Evolutionary conservation across 2,888 invertebrate species (phyloP).

Genomic region (Plutella xylostella): DNA sequence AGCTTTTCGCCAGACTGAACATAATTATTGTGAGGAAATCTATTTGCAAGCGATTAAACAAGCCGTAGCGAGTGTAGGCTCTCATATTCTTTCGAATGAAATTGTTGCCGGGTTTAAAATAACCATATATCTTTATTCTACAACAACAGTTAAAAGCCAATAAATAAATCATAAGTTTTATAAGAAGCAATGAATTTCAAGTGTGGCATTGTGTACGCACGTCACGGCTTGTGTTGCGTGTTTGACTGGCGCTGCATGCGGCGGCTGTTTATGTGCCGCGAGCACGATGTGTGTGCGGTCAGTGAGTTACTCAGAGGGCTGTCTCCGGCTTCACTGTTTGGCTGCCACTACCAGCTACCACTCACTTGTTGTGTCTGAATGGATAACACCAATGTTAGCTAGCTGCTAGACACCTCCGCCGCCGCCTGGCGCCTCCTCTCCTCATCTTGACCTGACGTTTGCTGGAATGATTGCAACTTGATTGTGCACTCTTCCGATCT

Average conservation of each 20-base stretch:
- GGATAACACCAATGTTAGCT: slow-evolving; percentile 42
- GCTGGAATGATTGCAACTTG: slow-evolving; percentile 53
- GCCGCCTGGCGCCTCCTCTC: neutral
- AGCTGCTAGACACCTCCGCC: slow-evolving; percentile 33
- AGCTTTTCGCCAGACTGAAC: no score
- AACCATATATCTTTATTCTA: no score
- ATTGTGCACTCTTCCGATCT: slow-evolving; percentile 50
- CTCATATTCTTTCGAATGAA: no score
- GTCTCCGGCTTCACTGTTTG: slow-evolving; percentile 46
- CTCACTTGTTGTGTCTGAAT: slow-evolving; percentile 28
- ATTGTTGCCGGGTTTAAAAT: no score
- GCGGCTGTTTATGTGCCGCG: neutral
- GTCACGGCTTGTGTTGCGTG: neutral
- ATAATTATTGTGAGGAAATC: no score
- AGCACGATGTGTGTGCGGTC: neutral
- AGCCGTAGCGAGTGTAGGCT: no score
- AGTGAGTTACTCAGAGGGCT: slow-evolving; percentile 25
- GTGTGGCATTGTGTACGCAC: neutral
- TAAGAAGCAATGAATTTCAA: no score
- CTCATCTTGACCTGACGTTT: slow-evolving; percentile 30
- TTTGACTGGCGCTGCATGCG: slow-evolving; percentile 5
- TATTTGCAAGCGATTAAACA: no score
- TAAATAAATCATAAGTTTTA: no score
- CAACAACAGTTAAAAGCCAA: no score
- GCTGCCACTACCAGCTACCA: slow-evolving; percentile 34